A percentile compares a stretch with the other conserved stretches of the same genome.
phyloP scores from a whole-genome alignment of 2,113 vertebrate species.

The Lathamus discolor region DNA sequence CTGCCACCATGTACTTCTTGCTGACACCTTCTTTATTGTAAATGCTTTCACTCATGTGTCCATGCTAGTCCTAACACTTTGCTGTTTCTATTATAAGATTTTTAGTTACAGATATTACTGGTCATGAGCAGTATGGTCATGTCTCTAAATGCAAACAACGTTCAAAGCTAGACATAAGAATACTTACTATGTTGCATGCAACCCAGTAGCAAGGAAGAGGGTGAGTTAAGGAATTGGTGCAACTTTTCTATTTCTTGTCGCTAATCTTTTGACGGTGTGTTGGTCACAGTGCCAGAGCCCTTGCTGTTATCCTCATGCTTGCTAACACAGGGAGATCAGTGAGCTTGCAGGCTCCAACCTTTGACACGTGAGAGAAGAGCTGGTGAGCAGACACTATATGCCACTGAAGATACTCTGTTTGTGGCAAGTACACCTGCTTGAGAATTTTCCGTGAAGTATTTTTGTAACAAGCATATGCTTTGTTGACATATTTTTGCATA shows the following conservation, averaged over 20 bases:
- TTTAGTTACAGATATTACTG: background rate
- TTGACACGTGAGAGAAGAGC: background rate
- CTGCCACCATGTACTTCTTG: background rate
- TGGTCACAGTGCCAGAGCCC: background rate
- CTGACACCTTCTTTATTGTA: background rate
- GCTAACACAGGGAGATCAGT: background rate
- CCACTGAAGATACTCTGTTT: background rate
- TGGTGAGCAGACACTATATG: background rate
- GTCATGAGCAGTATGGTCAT: background rate
- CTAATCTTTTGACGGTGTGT: background rate
- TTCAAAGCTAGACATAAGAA: background rate
- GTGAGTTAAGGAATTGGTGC: background rate
- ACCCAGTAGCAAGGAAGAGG: background rate
- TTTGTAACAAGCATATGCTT: background rate
- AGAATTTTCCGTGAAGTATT: background rate
- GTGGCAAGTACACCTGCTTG: background rate
- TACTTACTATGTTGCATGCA: background rate
- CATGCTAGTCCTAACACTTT: background rate
- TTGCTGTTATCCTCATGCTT: background rate
- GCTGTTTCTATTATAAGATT: background rate
- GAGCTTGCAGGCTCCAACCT: background rate
- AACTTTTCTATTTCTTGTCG: background rate
- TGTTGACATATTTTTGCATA: background rate
- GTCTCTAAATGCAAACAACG: background rate
- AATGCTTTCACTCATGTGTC: background rate